Conservation (phyloP, 2,888 invertebrate genomes). For the Mellilla xanthometata region DNA sequence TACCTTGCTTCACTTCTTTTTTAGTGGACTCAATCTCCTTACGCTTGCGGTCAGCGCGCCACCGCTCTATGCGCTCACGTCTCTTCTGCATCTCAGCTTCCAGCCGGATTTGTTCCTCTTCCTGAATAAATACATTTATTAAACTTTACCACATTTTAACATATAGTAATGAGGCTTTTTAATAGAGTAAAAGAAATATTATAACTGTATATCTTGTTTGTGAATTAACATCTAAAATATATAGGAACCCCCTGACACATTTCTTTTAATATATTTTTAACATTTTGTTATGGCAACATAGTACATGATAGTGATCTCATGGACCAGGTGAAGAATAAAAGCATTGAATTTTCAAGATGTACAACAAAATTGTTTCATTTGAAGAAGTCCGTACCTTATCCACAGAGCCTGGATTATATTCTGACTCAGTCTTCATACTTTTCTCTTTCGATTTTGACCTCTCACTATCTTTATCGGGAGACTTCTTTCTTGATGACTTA, state of each 20-base stretch:
- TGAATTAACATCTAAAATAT: not conserved
- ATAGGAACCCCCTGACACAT: too few relatives aligned
- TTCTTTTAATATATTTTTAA: too few relatives aligned
- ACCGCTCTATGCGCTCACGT: slow-evolving; percentile 96
- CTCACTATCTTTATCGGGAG: slow-evolving; percentile 69
- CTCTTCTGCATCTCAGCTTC: slow-evolving; percentile 98
- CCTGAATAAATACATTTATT: slow-evolving; percentile 65
- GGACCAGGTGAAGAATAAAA: too few relatives aligned
- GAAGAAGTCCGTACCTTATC: too few relatives aligned
- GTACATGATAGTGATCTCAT: too few relatives aligned
- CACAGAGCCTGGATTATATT: slow-evolving; percentile 88
- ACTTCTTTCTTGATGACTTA: slow-evolving; percentile 81
- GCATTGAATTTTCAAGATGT: too few relatives aligned
- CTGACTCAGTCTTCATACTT: slow-evolving; percentile 81
- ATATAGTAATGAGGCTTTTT: too few relatives aligned
- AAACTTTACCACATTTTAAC: too few relatives aligned
- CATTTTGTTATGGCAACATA: too few relatives aligned
- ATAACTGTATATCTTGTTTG: too few relatives aligned
- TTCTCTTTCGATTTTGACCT: slow-evolving; percentile 83
- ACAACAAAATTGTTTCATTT: too few relatives aligned
- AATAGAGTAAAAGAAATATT: too few relatives aligned
- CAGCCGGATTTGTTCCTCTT: slow-evolving; percentile 94
- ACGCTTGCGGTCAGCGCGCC: slow-evolving; percentile 96
- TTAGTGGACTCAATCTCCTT: slow-evolving; percentile 91
- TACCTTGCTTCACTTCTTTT: slow-evolving; percentile 87